phyloP scores from a whole-genome alignment of 2,797 vertebrate species.

The Harpagifer antarcticus region DNA sequence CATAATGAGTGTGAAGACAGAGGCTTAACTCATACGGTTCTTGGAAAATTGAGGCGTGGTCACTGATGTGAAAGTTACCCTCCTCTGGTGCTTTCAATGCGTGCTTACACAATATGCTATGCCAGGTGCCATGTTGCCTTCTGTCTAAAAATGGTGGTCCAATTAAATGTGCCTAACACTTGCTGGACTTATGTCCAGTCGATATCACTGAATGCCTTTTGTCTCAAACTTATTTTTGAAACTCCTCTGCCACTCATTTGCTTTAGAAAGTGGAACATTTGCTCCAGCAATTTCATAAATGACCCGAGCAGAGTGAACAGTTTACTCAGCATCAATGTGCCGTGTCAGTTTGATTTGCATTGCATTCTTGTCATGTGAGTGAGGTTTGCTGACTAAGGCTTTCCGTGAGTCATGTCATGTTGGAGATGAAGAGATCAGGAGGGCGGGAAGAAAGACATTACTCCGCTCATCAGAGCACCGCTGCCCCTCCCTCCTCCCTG shows the following conservation, averaged over 20 bases:
- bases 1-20: not conserved
- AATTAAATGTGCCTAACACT: not conserved
- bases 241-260: slow-evolving; percentile 1
- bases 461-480: slow-evolving; percentile 67
- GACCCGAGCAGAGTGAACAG: slow-evolving; percentile 1
- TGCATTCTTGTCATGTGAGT: slow-evolving; percentile 45
- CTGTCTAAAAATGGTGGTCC: not conserved
- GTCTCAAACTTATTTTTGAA: not conserved
- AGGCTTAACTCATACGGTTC: not conserved
- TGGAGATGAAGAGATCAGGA: slow-evolving; percentile 70
- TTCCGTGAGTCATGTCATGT: slow-evolving; percentile 58
- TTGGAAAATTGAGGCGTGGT: not conserved
- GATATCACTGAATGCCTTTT: not conserved
- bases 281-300: not conserved
- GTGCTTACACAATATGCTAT: not conserved
- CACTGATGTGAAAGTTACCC: slow-evolving; percentile 1
- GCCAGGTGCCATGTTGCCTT: not conserved
- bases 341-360: slow-evolving; percentile 35
- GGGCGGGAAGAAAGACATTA: slow-evolving; percentile 70
- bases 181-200: not conserved
- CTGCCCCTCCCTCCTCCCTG: slow-evolving; percentile 45
- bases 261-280: slow-evolving; percentile 1
- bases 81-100: not conserved
- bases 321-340: slow-evolving; percentile 23
- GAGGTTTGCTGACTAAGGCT: slow-evolving; percentile 69